These are phyloP conservation scores for Protobothrops mucrosquamatus DNA, from an alignment of 2,113 vertebrate species.

Conservation along the genomic window DNA sequence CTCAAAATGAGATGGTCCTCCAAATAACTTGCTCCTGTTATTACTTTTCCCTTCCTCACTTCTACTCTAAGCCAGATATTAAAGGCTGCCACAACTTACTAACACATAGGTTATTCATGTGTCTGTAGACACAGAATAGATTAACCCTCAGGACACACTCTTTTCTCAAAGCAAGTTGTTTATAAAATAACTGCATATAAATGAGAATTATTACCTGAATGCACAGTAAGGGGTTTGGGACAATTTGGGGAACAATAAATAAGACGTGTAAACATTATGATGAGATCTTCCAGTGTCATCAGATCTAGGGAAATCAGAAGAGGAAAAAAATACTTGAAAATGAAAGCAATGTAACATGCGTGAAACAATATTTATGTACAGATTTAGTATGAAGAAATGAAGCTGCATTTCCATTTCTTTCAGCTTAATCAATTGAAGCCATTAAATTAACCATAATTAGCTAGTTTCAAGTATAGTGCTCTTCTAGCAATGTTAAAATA, in stretches of 20 bases:
- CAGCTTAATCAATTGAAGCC: neutral
- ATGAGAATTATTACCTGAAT: constrained; percentile 75
- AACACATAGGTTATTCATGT: neutral
- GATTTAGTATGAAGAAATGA: neutral
- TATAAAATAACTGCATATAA: neutral
- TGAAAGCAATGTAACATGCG: neutral
- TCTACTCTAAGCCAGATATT: neutral
- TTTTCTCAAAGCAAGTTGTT: neutral
- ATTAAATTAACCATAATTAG: neutral
- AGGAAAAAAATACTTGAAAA: neutral
- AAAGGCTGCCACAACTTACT: neutral
- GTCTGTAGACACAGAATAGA: neutral
- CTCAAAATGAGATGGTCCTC: neutral
- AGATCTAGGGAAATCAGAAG: constrained; percentile 64
- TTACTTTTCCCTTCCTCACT: neutral
- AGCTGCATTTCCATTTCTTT: neutral
- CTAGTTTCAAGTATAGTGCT: neutral
- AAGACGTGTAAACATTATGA: constrained; percentile 82
- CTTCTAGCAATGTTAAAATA: neutral
- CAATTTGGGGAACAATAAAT: constrained; percentile 82
- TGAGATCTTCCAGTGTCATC: constrained; percentile 77
- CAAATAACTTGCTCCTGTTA: neutral
- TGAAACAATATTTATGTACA: constrained; percentile 6
- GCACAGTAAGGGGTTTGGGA: constrained; percentile 50
- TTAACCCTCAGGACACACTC: neutral